These are phyloP conservation scores for Globodera rostochiensis DNA, from an alignment of 1,140 invertebrate species.

Conservation along the genomic window DNA sequence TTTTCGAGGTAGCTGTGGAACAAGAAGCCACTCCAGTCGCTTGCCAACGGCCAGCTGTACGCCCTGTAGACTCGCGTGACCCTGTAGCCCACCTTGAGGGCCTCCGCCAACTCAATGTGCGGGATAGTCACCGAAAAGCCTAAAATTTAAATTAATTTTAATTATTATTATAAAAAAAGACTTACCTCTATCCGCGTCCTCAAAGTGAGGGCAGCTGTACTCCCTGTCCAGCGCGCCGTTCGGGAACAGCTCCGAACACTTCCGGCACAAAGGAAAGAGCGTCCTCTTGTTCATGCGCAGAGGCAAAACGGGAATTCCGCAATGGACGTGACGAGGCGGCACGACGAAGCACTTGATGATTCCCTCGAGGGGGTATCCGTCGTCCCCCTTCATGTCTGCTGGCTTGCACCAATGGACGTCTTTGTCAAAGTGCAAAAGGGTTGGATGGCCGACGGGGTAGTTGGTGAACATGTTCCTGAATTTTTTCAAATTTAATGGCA, in stretches of 20 bases:
- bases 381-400: background rate
- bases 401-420: background rate
- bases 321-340: background rate
- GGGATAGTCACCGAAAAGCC: background rate
- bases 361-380: background rate
- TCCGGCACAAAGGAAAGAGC: slow-evolving; percentile 9
- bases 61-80: background rate
- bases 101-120: background rate
- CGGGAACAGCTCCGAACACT: background rate
- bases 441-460: slow-evolving; percentile 9
- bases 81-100: background rate
- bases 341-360: slow-evolving; percentile 7
- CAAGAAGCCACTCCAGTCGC: no score
- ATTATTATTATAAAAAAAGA: background rate
- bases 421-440: background rate
- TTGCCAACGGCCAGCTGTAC: no score
- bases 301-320: slow-evolving; percentile 2
- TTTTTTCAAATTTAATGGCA: background rate
- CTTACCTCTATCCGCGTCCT: background rate
- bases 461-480: slow-evolving; percentile 1
- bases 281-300: background rate
- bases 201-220: background rate
- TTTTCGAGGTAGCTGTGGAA: no score
- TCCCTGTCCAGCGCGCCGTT: background rate
- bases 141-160: background rate